A percentile compares a stretch with the other conserved stretches of the same genome.
phyloP scores from a whole-genome alignment of 2,113 vertebrate genomes.

The Muscicapa adusta region DNA sequence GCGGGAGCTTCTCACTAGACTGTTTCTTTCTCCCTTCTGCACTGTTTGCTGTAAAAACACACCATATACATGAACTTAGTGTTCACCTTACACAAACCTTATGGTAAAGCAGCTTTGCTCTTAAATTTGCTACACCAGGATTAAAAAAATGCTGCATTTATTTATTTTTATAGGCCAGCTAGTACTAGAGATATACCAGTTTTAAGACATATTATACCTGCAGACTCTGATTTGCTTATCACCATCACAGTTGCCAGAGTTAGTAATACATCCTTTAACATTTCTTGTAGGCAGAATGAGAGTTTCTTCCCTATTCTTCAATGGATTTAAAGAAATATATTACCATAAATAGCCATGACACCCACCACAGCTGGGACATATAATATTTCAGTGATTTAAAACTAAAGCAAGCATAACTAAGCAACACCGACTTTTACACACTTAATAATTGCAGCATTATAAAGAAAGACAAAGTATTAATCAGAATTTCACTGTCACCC shows the following conservation, averaged over 20 bases:
- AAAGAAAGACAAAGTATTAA: neutral
- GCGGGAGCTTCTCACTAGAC: neutral
- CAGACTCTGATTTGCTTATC: constrained; percentile 47
- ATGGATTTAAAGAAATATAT: constrained; percentile 9
- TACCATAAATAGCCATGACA: neutral
- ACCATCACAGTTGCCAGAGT: neutral
- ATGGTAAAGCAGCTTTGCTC: neutral
- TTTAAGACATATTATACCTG: neutral
- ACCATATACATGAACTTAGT: fast-evolving
- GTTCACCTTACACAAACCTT: neutral
- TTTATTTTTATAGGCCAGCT: neutral
- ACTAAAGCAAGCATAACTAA: constrained; percentile 4
- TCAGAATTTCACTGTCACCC: neutral
- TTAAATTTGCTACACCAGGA: neutral
- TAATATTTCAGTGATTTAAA: neutral
- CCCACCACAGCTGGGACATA: neutral
- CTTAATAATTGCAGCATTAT: neutral
- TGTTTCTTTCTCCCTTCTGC: neutral
- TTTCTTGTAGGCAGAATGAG: constrained; percentile 8
- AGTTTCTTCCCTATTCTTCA: neutral
- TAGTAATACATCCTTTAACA: neutral
- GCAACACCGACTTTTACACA: neutral
- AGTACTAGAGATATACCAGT: neutral
- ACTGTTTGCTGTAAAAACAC: neutral
- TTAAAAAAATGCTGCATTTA: neutral